These are phyloP conservation scores for Leucozona laternaria DNA, from an alignment of 2,888 invertebrate species.

Conservation along the genomic window DNA sequence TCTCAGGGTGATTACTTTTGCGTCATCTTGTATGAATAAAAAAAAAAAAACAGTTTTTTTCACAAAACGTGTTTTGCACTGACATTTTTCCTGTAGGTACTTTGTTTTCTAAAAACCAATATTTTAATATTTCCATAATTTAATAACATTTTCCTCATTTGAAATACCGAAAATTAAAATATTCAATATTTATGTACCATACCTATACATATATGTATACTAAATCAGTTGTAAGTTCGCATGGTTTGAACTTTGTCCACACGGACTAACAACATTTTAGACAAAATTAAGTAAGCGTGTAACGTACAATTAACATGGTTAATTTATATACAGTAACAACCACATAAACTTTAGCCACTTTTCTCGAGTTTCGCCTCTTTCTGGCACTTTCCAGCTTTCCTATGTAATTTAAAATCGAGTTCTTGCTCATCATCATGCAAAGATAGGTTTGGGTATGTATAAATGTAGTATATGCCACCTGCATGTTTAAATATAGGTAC, in stretches of 20 bases:
- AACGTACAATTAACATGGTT: constrained; percentile 73
- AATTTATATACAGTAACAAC: constrained; percentile 66
- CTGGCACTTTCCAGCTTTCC: neutral
- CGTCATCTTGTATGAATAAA: too few relatives aligned
- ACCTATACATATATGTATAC: too few relatives aligned
- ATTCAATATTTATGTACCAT: too few relatives aligned
- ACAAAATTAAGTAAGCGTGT: constrained; percentile 68
- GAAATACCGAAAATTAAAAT: neutral
- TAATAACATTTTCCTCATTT: too few relatives aligned
- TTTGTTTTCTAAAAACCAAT: too few relatives aligned
- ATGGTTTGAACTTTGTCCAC: constrained; percentile 34
- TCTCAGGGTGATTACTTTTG: too few relatives aligned
- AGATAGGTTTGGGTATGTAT: too few relatives aligned
- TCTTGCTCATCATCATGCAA: constrained; percentile 16
- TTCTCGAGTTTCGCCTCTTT: constrained; percentile 36
- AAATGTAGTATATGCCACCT: constrained; percentile 7
- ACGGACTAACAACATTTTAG: constrained; percentile 40
- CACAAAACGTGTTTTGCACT: too few relatives aligned
- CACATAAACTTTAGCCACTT: constrained; percentile 66
- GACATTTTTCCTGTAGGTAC: too few relatives aligned
- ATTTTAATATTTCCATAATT: too few relatives aligned
- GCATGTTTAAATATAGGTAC: neutral
- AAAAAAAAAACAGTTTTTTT: too few relatives aligned
- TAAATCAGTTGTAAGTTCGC: too few relatives aligned
- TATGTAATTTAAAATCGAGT: constrained; percentile 58